Base-by-base conservation (phyloP, 2,113 vertebrate species). In the Atlantisia rogersi region DNA sequence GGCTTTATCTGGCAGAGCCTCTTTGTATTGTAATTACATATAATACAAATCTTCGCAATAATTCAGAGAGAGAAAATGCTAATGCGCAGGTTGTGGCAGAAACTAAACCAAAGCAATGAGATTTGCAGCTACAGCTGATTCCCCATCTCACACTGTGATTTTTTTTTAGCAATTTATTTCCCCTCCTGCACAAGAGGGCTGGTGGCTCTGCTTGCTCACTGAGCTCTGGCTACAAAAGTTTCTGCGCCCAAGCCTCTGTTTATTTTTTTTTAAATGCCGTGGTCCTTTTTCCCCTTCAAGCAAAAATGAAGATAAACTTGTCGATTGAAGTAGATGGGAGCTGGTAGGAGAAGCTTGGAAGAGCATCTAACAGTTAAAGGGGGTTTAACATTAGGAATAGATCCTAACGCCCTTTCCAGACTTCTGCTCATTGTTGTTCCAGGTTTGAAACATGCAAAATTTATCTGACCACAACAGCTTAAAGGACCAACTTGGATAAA, bases 21-120 rank as follows among this genome's bases (percentile, higher is more conserved):
- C 94, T 97, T 97, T 95, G 92, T 97, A 93, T 96, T 94, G 87
- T 94, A 96, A 97, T 96, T 97, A 96, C 87, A 92, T 97, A 94
- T 94, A 95, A 94, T 95, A 95, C 80, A 96, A 92, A 97, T 96
- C 90, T 96, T 94, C 83, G 81, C 84, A 91, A 95, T 93, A 96
- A 96, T 79, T 96, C 85, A 94, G 92, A 94, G 88, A 94, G 75
- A 83, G 88, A 86, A 81, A 97, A 96, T 69, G 86, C 86, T 89
- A 94, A 92, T 89, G 88, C 63, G 85, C 55, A 64, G 85, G 40
- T 96, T 94, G 93, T 88, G 78, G 84, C 93, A 94, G 82, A 96
- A 95, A 94, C 91, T 83, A 94, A 95, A 96, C 89, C 95, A 93
- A 83, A 94, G 92, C 91, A 96, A 95, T 65, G 82, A 95, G 90